A percentile compares a stretch with the other conserved stretches of the same genome.
These are phyloP conservation scores for Upupa epops DNA, from an alignment of 2,113 vertebrate genomes.

Conservation along the genomic window DNA sequence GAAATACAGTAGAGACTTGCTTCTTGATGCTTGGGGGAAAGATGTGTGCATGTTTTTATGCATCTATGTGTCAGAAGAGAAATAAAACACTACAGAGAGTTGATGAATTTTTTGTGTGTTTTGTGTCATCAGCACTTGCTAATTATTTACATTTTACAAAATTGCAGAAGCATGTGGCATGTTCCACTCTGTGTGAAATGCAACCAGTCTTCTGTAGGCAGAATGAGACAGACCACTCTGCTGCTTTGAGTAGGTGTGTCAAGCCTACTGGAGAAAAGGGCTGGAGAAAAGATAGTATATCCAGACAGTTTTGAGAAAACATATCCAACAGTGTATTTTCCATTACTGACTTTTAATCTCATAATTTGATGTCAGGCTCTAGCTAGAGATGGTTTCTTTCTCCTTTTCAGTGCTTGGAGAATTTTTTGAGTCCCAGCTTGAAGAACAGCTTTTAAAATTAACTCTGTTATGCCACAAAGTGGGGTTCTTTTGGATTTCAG, in stretches of 20 bases:
- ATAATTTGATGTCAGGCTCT: neutral
- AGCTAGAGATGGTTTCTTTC: neutral
- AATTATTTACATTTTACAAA: neutral
- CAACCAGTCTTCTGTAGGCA: neutral
- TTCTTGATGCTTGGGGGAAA: neutral
- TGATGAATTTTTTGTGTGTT: neutral
- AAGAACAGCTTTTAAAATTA: neutral
- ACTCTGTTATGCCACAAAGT: neutral
- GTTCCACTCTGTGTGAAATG: neutral
- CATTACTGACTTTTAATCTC: neutral
- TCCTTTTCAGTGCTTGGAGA: neutral
- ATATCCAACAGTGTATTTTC: neutral
- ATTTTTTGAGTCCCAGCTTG: neutral
- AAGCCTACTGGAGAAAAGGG: neutral
- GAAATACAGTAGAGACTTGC: neutral
- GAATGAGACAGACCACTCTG: neutral
- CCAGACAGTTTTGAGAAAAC: neutral
- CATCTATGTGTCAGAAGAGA: neutral
- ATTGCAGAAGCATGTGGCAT: neutral
- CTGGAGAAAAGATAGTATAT: neutral
- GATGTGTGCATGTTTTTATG: neutral
- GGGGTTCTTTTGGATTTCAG: neutral
- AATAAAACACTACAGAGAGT: neutral
- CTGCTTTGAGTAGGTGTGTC: neutral
- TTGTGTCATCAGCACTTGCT: neutral